Conservation (phyloP, 2,888 invertebrate species). For the Apocheima hispidaria region DNA sequence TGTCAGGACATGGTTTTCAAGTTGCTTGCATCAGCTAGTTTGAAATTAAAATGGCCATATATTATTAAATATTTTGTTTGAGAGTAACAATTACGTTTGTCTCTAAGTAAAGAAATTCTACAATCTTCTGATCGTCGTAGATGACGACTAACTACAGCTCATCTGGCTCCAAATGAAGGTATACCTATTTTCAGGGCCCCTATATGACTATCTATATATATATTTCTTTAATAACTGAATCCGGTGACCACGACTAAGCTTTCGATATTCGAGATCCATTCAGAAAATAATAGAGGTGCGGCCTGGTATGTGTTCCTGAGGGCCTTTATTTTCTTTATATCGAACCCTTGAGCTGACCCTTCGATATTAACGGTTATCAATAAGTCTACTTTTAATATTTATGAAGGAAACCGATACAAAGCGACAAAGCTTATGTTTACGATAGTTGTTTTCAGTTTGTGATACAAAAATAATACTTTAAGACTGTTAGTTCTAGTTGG, state of each 20-base stretch:
- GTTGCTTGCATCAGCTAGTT: too few relatives aligned
- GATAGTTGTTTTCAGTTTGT: constrained; percentile 32
- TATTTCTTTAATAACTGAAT: constrained; percentile 32
- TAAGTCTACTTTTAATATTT: constrained; percentile 41
- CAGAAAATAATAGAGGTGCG: constrained; percentile 37
- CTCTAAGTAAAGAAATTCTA: too few relatives aligned
- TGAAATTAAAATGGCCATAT: too few relatives aligned
- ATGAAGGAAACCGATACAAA: constrained; percentile 28
- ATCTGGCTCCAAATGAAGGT: background rate
- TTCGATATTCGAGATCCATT: constrained; percentile 30
- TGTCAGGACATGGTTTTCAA: too few relatives aligned
- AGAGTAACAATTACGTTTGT: too few relatives aligned
- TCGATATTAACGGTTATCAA: constrained; percentile 43
- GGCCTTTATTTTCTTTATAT: constrained; percentile 34
- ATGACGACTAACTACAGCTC: too few relatives aligned
- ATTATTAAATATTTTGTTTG: too few relatives aligned
- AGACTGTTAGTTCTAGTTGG: constrained; percentile 28
- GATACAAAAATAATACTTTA: constrained; percentile 21
- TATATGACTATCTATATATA: background rate
- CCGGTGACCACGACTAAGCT: constrained; percentile 23
- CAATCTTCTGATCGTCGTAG: too few relatives aligned
- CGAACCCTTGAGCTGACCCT: constrained; percentile 37
- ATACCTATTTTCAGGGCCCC: background rate
- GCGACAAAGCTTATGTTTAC: constrained; percentile 23
- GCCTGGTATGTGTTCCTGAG: constrained; percentile 25